Evolutionary conservation across 2,888 invertebrate species (phyloP).

Genomic region (Volucella inflata): DNA sequence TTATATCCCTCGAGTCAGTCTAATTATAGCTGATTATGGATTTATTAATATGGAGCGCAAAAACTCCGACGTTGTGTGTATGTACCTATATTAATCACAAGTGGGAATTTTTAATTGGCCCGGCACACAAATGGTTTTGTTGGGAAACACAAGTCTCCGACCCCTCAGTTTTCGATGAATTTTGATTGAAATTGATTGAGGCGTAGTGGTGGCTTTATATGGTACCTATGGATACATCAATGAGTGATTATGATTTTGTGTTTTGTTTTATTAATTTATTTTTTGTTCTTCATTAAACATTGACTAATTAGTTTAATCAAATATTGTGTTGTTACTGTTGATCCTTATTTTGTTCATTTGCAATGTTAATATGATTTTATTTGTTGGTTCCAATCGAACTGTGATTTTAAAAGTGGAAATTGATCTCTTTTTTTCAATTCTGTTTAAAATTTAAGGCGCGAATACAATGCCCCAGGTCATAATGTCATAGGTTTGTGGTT

Average conservation of each 20-base stretch:
- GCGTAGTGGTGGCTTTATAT: neutral
- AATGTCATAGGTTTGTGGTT: too few relatives aligned
- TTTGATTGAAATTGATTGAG: slow-evolving; percentile 53
- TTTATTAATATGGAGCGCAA: slow-evolving; percentile 66
- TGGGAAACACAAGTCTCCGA: slow-evolving; percentile 7
- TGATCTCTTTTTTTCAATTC: too few relatives aligned
- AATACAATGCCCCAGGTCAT: too few relatives aligned
- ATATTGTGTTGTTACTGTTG: slow-evolving; percentile 32
- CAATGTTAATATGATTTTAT: slow-evolving; percentile 25
- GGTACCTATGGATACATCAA: neutral
- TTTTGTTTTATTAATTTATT: neutral
- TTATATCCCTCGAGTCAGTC: slow-evolving; percentile 64
- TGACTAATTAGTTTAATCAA: slow-evolving; percentile 67
- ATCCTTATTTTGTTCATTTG: slow-evolving; percentile 15
- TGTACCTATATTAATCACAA: slow-evolving; percentile 30
- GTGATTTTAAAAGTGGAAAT: neutral
- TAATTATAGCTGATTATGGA: slow-evolving; percentile 73
- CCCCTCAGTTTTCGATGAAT: slow-evolving; percentile 59
- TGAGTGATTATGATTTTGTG: neutral
- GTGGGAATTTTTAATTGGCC: slow-evolving; percentile 63
- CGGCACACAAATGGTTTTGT: slow-evolving; percentile 54
- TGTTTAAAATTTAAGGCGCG: too few relatives aligned
- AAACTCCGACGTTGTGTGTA: slow-evolving; percentile 12
- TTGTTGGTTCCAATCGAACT: neutral
- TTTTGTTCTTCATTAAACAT: slow-evolving; percentile 28